A percentile compares a stretch with the other conserved stretches of the same genome.
phyloP scores from a whole-genome alignment of 2,797 vertebrate genomes.

The Coreius guichenoti region DNA sequence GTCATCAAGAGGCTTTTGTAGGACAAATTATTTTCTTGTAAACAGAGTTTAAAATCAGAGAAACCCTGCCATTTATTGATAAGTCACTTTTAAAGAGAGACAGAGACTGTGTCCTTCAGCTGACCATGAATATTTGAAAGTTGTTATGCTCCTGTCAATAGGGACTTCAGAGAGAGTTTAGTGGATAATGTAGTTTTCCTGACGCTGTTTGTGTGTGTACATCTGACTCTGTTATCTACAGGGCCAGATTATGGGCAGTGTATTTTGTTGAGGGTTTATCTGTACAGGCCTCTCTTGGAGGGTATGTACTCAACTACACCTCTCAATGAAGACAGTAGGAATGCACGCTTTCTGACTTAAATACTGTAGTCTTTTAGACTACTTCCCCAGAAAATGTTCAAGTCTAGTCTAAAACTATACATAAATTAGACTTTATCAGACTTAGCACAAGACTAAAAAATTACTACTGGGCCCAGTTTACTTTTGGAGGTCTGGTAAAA shows the following conservation, averaged over 20 bases:
- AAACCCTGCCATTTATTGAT: background rate
- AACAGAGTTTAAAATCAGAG: background rate
- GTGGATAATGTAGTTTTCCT: constrained; percentile 29
- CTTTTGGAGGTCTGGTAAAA: too few species aligned
- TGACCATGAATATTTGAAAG: background rate
- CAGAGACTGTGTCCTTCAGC: background rate
- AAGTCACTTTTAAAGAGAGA: background rate
- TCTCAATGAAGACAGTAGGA: background rate
- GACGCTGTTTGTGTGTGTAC: background rate
- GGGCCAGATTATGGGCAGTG: background rate
- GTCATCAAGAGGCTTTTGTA: background rate
- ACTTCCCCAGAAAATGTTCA: background rate
- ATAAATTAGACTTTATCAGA: background rate
- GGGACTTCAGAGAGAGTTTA: constrained; percentile 18
- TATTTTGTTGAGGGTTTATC: constrained; percentile 20
- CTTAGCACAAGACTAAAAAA: background rate
- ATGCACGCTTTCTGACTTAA: background rate
- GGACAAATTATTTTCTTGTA: background rate
- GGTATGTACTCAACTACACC: background rate
- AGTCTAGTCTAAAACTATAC: background rate
- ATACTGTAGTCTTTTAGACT: background rate
- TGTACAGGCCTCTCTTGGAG: background rate
- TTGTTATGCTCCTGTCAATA: background rate
- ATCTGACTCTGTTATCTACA: constrained; percentile 23
- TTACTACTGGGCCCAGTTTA: too few species aligned